Base-by-base conservation (phyloP, 2,113 vertebrate species). In the Pantherophis guttatus region DNA sequence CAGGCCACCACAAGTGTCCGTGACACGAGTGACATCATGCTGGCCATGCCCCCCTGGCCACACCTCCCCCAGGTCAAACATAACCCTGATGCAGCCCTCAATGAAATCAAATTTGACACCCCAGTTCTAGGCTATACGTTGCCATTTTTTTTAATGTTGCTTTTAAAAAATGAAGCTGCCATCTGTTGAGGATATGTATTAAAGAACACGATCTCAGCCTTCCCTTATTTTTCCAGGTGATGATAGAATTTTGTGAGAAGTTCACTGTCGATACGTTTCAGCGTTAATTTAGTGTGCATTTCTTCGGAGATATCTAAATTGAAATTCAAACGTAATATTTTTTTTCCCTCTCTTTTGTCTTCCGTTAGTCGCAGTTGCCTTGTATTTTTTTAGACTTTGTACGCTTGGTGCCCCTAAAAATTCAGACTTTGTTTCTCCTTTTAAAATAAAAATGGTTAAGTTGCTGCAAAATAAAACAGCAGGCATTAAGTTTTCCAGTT, bases 261-360 rank as follows among this genome's bases (percentile, higher is more conserved):
- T 95, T 95, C 92, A 93, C 93, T 97, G 95, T 95, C 95, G 96
- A 96, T 97, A 29, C 94, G 94, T 96, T 96, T 97, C 93, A 91
- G 93, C 94, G 89, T 94, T 96, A 92, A 97, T 95, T 96, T 95
- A 94, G 95, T 96, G 95, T 95, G 89, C 93, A 90, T 33, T 81
- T 81, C 70, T 81, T 39, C 6, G 6, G 33, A 81, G 33, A 21
- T 95, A 96, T 95, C 97, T 97, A 93, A 93, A 97, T 97, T 97
- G 97, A 98, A 96, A 98, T 98, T 98, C 98, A 97, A 96, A 97
- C 97, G 96, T 97, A 97, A 97, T 17, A 55, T 97, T 95, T 95
- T 95, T 96, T 96, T 97, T 96, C 21, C 1, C 1, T 21, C 2
- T 9, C 7, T 52, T 55, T 91, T 57, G 95, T 96, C 96, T 96